Conservation (phyloP, 2,113 vertebrate genomes). For the Eira barbara region DNA sequence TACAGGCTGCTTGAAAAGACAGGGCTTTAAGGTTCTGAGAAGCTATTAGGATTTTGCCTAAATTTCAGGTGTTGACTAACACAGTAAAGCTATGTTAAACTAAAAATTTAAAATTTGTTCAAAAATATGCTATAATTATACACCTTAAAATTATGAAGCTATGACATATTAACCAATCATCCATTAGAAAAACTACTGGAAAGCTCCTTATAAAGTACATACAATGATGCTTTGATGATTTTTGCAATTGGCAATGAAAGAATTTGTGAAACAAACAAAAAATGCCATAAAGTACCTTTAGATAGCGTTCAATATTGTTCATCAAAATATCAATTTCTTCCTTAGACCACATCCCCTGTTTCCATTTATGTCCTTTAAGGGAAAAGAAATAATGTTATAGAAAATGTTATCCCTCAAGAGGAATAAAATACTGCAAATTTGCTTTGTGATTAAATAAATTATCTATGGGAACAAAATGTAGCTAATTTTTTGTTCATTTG, state of each 20-base stretch:
- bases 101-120: conserved; percentile 32
- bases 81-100: neutral
- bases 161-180: neutral
- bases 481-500: neutral
- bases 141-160: conserved; percentile 34
- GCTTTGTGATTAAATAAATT: neutral
- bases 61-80: neutral
- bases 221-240: neutral
- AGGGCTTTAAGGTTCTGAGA: neutral
- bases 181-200: neutral
- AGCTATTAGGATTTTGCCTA: neutral
- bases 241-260: conserved; percentile 23
- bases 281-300: conserved; percentile 87
- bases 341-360: conserved; percentile 99
- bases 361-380: conserved; percentile 97
- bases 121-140: neutral
- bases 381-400: conserved; percentile 53
- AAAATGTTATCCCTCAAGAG: conserved; percentile 18
- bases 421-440: neutral
- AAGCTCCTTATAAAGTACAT: neutral
- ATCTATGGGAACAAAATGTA: neutral
- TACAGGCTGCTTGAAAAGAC: neutral
- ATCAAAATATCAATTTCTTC: conserved; percentile 99
- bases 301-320: conserved; percentile 96
- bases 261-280: conserved; percentile 39